Evolutionary conservation across 2,113 vertebrate species (phyloP), one percentile per base, ranked within the genome.

Genomic region (Antechinus flavipes): DNA sequence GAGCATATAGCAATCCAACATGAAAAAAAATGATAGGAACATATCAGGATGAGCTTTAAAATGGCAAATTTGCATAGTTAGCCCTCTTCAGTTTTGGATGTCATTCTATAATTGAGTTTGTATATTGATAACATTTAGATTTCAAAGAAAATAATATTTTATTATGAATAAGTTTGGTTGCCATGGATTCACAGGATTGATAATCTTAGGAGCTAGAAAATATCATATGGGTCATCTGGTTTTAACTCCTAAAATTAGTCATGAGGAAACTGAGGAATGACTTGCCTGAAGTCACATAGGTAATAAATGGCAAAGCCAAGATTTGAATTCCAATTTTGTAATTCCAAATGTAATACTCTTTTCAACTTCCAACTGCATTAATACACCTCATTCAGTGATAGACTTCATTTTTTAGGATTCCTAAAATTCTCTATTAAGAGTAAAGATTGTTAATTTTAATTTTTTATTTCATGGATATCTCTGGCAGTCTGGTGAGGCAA

Each of bases 101-200:
- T 90, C 55, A 91, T 95, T 93, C 53, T 93, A 52, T 49, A 92
- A 19, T 26, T 46, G 46, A 94, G 23, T 23, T 56, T 96, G 61
- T 92, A 68, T 25, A 68, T 14, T 49, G 56, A 30, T 5, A 89
- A 92, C 1, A 16, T 91, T 19, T 61, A 27, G 35, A 92, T 93
- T 93, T 91, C 50, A 68, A 8, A 42, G 68, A 84, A 84, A 84
- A 84, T 22, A 23, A 23, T 68, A 35, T 76, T 35, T 84, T 42
- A 42, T 42, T 42, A 84, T 6, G 42, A 42, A 84, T 84, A 76
- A 35, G n/a, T 84, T 84, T 19, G 42, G n/a, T 84, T 42, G 19
- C 68, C 42, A 84, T 23, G n/a, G 0, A 42, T 84, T 42, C n/a
- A 84, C n/a, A 84, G 19, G 19, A 84, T 42, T 26, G 42, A 42